Evolutionary conservation across 2,888 invertebrate genomes (phyloP).

Genomic region (Pocota personata): DNA sequence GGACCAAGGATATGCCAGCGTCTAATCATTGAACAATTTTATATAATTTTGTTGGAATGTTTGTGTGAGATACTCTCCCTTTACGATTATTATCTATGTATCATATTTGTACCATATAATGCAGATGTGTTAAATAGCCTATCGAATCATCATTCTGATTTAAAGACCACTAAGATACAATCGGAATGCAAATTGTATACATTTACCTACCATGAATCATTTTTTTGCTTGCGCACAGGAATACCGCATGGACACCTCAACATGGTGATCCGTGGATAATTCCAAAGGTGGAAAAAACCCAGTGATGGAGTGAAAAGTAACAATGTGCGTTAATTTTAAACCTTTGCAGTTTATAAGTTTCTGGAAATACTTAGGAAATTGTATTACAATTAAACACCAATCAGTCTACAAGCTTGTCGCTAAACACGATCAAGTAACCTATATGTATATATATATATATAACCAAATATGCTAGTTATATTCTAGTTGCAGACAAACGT

Average conservation of each 20-base stretch:
- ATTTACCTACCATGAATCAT: not conserved
- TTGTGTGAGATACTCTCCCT: not conserved
- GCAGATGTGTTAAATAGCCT: not conserved
- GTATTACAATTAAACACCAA: too few relatives aligned
- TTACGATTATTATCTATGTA: not conserved
- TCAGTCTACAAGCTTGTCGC: too few relatives aligned
- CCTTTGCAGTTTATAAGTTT: too few relatives aligned
- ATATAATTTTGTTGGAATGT: slow-evolving; percentile 54
- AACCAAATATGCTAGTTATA: too few relatives aligned
- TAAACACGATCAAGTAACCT: too few relatives aligned
- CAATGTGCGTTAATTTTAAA: too few relatives aligned
- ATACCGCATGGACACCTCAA: not conserved
- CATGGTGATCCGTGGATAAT: not conserved
- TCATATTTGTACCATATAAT: not conserved
- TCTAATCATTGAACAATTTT: slow-evolving; percentile 26
- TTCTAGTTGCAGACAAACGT: too few relatives aligned
- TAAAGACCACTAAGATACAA: not conserved
- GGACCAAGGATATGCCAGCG: slow-evolving; percentile 30
- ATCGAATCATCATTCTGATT: not conserved
- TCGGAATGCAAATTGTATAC: slow-evolving; percentile 5
- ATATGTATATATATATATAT: too few relatives aligned
- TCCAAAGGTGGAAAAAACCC: not conserved
- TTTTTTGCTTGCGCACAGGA: not conserved
- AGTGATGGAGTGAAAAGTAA: too few relatives aligned
- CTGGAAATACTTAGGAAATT: too few relatives aligned